phyloP scores from a whole-genome alignment of 1,140 invertebrate species.

The Megalopta genalis region DNA sequence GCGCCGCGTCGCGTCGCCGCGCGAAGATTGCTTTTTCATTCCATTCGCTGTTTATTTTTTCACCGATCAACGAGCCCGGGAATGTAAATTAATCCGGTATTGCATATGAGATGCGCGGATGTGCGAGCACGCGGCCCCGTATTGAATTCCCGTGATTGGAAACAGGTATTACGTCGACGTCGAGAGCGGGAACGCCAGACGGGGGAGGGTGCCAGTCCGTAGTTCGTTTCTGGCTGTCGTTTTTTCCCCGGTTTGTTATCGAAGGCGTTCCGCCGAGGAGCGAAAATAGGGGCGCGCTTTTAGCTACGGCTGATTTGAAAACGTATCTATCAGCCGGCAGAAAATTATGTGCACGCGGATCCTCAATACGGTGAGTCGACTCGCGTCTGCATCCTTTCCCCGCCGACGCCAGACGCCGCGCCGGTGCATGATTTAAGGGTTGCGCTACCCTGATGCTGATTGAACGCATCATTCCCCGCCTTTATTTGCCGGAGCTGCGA shows the following conservation, averaged over 20 bases:
- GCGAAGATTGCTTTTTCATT: conserved; percentile 59
- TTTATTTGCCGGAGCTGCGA: no score
- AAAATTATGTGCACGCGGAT: background rate
- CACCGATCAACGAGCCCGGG: conserved; percentile 50
- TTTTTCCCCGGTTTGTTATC: conserved; percentile 31
- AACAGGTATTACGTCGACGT: conserved; percentile 43
- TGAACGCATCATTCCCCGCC: no score
- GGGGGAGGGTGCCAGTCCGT: background rate
- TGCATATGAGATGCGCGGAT: conserved; percentile 55
- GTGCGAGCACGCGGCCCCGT: conserved; percentile 27
- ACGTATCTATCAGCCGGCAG: conserved; percentile 1
- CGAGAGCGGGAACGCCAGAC: background rate
- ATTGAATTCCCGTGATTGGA: conserved; percentile 53
- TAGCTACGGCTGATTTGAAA: conserved; percentile 16
- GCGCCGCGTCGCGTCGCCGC: conserved; percentile 6
- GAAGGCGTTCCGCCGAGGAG: conserved; percentile 32
- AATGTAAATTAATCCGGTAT: conserved; percentile 61
- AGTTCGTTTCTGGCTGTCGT: conserved; percentile 16
- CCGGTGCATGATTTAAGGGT: no score
- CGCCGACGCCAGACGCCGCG: background rate
- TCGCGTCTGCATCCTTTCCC: background rate
- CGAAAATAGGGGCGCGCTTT: conserved; percentile 34
- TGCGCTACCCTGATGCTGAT: no score
- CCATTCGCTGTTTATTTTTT: conserved; percentile 39
- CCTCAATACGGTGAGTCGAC: background rate